A percentile compares a stretch with the other conserved stretches of the same genome.
Evolutionary conservation across 2,113 vertebrate species (phyloP).

Genomic region (Gymnocephalus cernua): DNA sequence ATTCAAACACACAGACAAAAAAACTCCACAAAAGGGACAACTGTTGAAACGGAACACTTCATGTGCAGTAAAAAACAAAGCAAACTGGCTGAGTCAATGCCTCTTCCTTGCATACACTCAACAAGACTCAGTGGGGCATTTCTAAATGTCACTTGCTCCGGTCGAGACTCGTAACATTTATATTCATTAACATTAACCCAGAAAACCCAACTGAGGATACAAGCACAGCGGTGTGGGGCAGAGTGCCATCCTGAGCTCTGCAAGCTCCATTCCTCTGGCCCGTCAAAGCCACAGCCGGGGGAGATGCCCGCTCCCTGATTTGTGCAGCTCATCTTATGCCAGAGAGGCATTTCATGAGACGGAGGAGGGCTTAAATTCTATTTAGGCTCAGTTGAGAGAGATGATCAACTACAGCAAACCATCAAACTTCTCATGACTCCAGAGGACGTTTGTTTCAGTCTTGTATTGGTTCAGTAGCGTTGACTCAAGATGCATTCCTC

Average conservation of each 20-base stretch:
- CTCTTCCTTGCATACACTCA: slow-evolving; percentile 3
- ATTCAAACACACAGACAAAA: not conserved
- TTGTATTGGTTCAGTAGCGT: slow-evolving; percentile 23
- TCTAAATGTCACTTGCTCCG: slow-evolving; percentile 49
- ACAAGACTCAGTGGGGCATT: slow-evolving; percentile 30
- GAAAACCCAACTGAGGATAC: slow-evolving; percentile 47
- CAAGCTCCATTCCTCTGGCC: slow-evolving; percentile 54
- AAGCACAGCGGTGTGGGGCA: slow-evolving; percentile 55
- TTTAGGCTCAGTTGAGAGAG: slow-evolving; percentile 39
- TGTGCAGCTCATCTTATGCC: slow-evolving; percentile 56
- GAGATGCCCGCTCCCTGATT: slow-evolving; percentile 73
- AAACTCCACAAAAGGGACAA: not conserved
- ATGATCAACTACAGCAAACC: slow-evolving; percentile 48
- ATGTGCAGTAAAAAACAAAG: slow-evolving; percentile 7
- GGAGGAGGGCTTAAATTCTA: slow-evolving; percentile 44
- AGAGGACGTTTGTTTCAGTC: slow-evolving; percentile 26
- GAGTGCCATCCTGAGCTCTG: slow-evolving; percentile 70
- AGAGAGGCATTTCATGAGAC: slow-evolving; percentile 59
- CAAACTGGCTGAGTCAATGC: not conserved
- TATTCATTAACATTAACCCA: slow-evolving; percentile 63
- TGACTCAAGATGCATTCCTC: slow-evolving; percentile 45
- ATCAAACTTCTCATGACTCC: slow-evolving; percentile 21
- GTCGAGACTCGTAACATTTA: slow-evolving; percentile 45
- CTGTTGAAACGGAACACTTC: not conserved
- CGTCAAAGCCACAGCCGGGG: slow-evolving; percentile 69